Base-by-base conservation (phyloP, 2,113 vertebrate species). In the Silurus asotus region DNA sequence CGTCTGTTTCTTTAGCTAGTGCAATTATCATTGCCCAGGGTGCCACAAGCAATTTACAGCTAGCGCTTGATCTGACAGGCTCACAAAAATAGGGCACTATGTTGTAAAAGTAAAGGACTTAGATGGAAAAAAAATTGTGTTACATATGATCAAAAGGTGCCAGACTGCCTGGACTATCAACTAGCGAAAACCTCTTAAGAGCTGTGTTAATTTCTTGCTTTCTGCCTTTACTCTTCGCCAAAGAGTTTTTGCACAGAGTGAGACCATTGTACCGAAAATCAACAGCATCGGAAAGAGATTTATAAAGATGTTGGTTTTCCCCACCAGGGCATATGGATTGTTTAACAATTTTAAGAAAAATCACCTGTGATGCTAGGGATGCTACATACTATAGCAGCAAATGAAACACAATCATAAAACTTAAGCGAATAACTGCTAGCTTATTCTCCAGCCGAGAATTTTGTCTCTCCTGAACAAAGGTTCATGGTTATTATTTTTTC, bases 21-120 rank as follows among this genome's bases (percentile, higher is more conserved):
- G 84, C 86, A 88, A 89, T 64, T 90, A 87, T 88, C 84, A 90
- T 62, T 61, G 87, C 72, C 88, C 37, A 72, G 87, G 88, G 88
- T 88, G 90, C 91, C 91, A 89, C 67, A 45, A 86, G 72, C 89
- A 88, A 91, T 93, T 91, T 91, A 90, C 88, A 83, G 77, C 87
- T 86, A 80, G 62, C 56, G 72, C 70, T 88, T 53, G 67, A 37
- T 82, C 86, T 81, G 83, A 88, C 89, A 89, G 88, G 8, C 79
- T 86, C 86, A 88, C 88, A 78, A 77, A 76, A 85, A 88, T 77
- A 85, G 74, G 48, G 80, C 23, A 20, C 83, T 62, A 49, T n/a
- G 25, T 75, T 82, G 67, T 75, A 89, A 62, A 53, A 82, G 64
- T n/a, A 62, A 81, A 79, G 74, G 81, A 67, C 23, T 49, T 58